These are phyloP conservation scores for Sterna hirundo DNA, from an alignment of 2,113 vertebrate genomes.

Conservation along the genomic window DNA sequence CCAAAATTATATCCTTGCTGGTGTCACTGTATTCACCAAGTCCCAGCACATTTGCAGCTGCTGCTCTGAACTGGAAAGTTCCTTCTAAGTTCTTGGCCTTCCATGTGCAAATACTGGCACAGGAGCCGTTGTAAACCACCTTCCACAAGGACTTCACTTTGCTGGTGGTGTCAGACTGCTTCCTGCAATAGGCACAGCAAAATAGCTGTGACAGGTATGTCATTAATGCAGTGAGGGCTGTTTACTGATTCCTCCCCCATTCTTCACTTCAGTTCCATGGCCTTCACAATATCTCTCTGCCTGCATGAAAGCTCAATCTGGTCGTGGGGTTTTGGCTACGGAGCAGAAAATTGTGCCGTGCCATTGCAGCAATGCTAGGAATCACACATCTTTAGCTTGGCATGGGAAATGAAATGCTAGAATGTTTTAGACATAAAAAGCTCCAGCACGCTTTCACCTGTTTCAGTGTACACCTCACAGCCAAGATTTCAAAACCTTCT, in stretches of 20 bases:
- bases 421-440: background rate
- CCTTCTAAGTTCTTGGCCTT: constrained; percentile 64
- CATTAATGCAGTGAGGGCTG: background rate
- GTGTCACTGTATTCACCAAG: constrained; percentile 72
- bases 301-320: background rate
- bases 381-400: background rate
- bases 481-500: background rate
- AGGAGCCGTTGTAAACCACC: constrained; percentile 73
- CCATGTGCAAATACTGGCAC: constrained; percentile 72
- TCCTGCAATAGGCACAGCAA: constrained; percentile 41
- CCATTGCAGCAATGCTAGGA: background rate
- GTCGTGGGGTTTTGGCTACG: background rate
- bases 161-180: constrained; percentile 7
- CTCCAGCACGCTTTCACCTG: background rate
- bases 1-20: constrained; percentile 58
- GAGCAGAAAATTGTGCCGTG: background rate
- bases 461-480: background rate
- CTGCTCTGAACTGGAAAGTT: constrained; percentile 74
- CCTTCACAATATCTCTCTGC: background rate
- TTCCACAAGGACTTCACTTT: constrained; percentile 45
- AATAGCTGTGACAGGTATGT: background rate
- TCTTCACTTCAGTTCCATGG: background rate
- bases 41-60: constrained; percentile 72
- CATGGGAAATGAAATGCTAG: background rate
- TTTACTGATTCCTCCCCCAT: background rate